Base-by-base conservation (phyloP, 2,797 vertebrate genomes). In the Crenuchus spilurus region DNA sequence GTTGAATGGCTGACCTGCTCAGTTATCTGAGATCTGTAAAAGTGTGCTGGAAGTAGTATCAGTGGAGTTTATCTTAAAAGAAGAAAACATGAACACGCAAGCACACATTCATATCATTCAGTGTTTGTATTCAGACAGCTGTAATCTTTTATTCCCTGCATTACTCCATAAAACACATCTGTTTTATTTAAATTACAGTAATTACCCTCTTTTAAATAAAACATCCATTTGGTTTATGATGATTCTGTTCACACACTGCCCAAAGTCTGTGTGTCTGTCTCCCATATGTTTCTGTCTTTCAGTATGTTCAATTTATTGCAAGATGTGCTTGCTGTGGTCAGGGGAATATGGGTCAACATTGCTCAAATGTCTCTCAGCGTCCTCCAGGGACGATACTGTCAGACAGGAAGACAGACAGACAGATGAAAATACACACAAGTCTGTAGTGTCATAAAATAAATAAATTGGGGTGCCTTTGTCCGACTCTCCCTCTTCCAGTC, bases 101-200 rank as follows among this genome's bases (percentile, higher is more conserved):
- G n/a, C 28, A 37, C 10, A 33, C 69, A 57, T 4, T 24, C 51
- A 52, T 16, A 20, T 10, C 24, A 16, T 37, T 61, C 30, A 31
- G 16, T 20, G 30, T 58, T 58, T 58, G 54, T 35, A 58, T 58
- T 58, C 33, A 61, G 20, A 37, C 18, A 37, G 31, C 10, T 39
- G 49, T 28, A 70, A 79, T 77, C 10, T 63, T 90, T 90, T 83
- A 88, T 90, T 90, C 81, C 70, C 78, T 24, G 54, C 0, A 70
- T 83, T 81, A 64, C 60, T n/a, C 70, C 63, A 66, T 83, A 75
- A 84, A 79, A 68, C 35, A 78, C 74, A 82, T 78, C 65, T 80
- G 76, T 78, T 82, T 22, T 72, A 82, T 81, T 90, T 88, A 87
- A 91, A 88, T 86, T 87, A 84, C 70, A 83, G 80, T 65, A 70